phyloP scores from a whole-genome alignment of 2,113 vertebrate species.

The Hippocampus mohnikei region DNA sequence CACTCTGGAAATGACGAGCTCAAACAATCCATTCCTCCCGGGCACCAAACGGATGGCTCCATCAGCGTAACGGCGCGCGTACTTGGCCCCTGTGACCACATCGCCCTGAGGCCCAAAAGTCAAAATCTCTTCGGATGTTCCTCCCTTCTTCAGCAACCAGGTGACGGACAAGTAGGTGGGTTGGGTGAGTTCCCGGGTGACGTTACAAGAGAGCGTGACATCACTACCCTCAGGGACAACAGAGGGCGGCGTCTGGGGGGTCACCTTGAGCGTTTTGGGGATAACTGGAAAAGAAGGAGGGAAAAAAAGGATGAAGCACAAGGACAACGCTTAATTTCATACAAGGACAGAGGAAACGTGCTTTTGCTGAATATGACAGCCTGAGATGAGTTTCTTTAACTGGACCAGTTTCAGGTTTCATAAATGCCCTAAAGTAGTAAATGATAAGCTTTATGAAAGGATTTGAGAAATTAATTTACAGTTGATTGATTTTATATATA shows the following conservation, averaged over 20 bases:
- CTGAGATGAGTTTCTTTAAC: background rate
- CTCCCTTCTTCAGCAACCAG: constrained; percentile 77
- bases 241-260: constrained; percentile 44
- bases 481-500: too few relatives aligned
- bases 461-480: background rate
- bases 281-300: constrained; percentile 69
- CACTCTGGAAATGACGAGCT: constrained; percentile 74
- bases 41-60: constrained; percentile 81
- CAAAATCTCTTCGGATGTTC: constrained; percentile 70
- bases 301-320: background rate
- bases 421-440: background rate
- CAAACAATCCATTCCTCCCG: constrained; percentile 69
- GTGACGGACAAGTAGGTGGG: constrained; percentile 84
- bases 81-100: constrained; percentile 67
- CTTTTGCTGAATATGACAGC: background rate
- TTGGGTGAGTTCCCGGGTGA: constrained; percentile 62
- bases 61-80: constrained; percentile 71
- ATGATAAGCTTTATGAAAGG: background rate
- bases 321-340: background rate
- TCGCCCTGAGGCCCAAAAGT: constrained; percentile 79
- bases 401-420: background rate
- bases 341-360: background rate
- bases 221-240: constrained; percentile 79
- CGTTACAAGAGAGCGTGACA: constrained; percentile 80
- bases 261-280: constrained; percentile 78